Evolutionary conservation across 2,888 invertebrate genomes (phyloP).

Genomic region (Elaeidobius kamerunicus): DNA sequence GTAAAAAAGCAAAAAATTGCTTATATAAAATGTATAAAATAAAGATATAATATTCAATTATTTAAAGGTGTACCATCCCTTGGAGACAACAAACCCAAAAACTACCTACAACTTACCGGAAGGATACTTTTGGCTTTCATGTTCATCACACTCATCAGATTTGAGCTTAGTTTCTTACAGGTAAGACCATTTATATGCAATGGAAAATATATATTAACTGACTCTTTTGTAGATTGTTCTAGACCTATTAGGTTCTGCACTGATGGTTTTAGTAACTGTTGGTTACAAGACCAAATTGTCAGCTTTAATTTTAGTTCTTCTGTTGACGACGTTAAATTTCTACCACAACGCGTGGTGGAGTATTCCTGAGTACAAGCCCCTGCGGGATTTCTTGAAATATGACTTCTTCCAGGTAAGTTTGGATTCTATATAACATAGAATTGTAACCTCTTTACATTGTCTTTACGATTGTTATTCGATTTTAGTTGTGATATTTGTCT

Average conservation of each 20-base stretch:
- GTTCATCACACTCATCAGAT: conserved; percentile 94
- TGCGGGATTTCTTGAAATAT: conserved; percentile 99
- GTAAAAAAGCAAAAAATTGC: too few species aligned
- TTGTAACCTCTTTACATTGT: neutral
- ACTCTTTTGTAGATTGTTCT: conserved; percentile 82
- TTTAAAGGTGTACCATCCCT: conserved; percentile 70
- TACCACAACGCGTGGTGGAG: conserved; percentile 99
- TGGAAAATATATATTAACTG: too few species aligned
- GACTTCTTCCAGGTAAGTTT: conserved; percentile 96
- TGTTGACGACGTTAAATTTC: conserved; percentile 86
- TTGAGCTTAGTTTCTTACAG: conserved; percentile 88
- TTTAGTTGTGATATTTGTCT: too few species aligned
- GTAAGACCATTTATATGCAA: conserved; percentile 47
- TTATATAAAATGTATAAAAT: too few species aligned
- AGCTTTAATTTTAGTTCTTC: conserved; percentile 86
- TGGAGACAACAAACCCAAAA: conserved; percentile 95
- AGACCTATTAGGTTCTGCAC: conserved; percentile 87
- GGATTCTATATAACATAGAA: too few species aligned
- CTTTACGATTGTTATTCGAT: too few species aligned
- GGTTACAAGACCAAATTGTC: conserved; percentile 99
- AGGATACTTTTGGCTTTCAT: conserved; percentile 95
- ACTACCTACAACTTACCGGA: conserved; percentile 93
- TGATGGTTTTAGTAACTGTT: conserved; percentile 94
- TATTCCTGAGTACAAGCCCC: conserved; percentile 90
- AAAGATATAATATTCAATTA: neutral